Evolutionary conservation across 2,113 vertebrate genomes (phyloP).

Genomic region (Murina feae): DNA sequence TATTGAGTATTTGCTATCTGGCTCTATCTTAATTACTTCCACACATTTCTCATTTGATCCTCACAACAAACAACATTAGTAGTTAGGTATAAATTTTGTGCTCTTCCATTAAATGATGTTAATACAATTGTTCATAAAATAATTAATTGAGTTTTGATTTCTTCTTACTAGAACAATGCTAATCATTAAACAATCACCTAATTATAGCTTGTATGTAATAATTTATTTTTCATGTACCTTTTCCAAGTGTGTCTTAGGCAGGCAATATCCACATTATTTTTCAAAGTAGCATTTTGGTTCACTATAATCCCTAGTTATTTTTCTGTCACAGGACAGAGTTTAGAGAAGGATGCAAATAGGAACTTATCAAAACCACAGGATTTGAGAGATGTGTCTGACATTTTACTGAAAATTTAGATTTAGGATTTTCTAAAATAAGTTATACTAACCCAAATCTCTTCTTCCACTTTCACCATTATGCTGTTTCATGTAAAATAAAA

Average conservation of each 20-base stretch:
- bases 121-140: background rate
- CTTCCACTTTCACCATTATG: background rate
- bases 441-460: background rate
- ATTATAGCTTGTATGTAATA: background rate
- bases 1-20: background rate
- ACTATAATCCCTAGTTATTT: background rate
- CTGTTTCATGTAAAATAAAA: background rate
- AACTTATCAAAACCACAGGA: background rate
- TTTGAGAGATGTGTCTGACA: background rate
- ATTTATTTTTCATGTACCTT: background rate
- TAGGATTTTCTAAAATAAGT: background rate
- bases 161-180: background rate
- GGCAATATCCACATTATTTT: background rate
- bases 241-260: background rate
- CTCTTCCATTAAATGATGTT: background rate
- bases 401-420: slow-evolving; percentile 12
- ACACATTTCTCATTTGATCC: background rate
- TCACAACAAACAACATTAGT: background rate
- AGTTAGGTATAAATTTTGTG: background rate
- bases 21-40: background rate
- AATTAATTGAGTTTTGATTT: background rate
- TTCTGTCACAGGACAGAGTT: background rate
- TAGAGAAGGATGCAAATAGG: background rate
- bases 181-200: background rate
- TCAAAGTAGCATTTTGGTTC: background rate